Conservation (phyloP, 2,888 invertebrate genomes). For the Masnerella sp. region DNA sequence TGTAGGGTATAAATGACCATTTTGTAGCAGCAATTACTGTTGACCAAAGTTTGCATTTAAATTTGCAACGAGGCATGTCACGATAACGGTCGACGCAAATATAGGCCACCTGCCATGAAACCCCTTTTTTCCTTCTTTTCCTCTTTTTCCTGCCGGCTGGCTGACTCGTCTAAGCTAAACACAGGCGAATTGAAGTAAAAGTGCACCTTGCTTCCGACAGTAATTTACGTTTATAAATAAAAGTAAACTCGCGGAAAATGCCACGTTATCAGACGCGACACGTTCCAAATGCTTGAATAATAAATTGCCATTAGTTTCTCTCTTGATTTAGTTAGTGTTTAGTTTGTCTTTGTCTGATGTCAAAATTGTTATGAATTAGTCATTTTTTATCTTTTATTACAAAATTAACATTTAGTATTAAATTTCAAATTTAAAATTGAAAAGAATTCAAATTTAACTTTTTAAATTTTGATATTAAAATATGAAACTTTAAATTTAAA, state of each 20-base stretch:
- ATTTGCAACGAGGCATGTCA: conserved; percentile 38
- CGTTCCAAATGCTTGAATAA: conserved; percentile 25
- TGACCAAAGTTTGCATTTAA: conserved; percentile 35
- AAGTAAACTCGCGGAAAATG: conserved; percentile 29
- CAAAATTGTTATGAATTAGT: no score
- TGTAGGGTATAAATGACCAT: conserved; percentile 5
- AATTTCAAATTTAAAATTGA: no score
- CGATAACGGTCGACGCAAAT: conserved; percentile 37
- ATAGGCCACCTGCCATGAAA: conserved; percentile 42
- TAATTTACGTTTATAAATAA: conserved; percentile 26
- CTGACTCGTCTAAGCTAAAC: conserved; percentile 39
- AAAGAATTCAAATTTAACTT: no score
- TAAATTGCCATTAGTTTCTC: conserved; percentile 2
- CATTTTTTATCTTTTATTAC: no score
- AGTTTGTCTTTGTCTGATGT: background rate
- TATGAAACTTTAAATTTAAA: no score
- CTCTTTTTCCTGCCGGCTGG: background rate
- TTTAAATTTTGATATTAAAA: no score
- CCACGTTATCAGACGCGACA: conserved; percentile 13
- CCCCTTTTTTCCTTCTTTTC: conserved; percentile 1
- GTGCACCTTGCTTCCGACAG: conserved; percentile 22
- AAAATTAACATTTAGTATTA: no score
- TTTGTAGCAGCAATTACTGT: conserved; percentile 23
- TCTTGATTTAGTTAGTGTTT: background rate
- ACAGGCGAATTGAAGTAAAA: conserved; percentile 37